Evolutionary conservation across 2,888 invertebrate species (phyloP).

Genomic region (Trilocha varians): DNA sequence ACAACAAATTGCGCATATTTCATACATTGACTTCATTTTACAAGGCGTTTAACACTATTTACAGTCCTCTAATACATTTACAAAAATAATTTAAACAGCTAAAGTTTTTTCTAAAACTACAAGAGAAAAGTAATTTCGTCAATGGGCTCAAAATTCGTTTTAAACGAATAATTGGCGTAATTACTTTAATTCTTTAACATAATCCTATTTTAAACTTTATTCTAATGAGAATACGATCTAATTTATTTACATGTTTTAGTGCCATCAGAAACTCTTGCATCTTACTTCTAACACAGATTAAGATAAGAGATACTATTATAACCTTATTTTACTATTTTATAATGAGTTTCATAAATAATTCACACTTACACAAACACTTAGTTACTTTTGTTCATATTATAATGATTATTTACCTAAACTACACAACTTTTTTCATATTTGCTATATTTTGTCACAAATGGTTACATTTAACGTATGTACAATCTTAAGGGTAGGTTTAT

Average conservation of each 20-base stretch:
- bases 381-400: too few species aligned
- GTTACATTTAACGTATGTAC: too few species aligned
- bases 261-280: too few species aligned
- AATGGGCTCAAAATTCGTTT: constrained; percentile 60
- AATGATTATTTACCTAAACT: too few species aligned
- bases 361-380: too few species aligned
- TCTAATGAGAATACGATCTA: not conserved
- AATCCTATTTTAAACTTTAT: constrained; percentile 16
- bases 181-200: constrained; percentile 30
- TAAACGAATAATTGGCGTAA: constrained; percentile 47
- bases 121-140: constrained; percentile 50
- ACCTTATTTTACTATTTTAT: too few species aligned
- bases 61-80: constrained; percentile 19
- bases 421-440: too few species aligned
- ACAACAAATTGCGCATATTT: constrained; percentile 52
- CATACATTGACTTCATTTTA: constrained; percentile 46
- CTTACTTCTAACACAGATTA: too few species aligned
- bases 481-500: too few species aligned
- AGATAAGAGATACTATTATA: too few species aligned
- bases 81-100: constrained; percentile 20
- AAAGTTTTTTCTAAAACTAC: constrained; percentile 8
- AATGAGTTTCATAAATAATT: too few species aligned
- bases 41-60: constrained; percentile 32
- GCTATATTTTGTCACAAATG: too few species aligned
- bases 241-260: constrained; percentile 1